A percentile compares a stretch with the other conserved stretches of the same genome.
Conservation (phyloP, 35 echinoderm and acorn worm species). For the Heliocidaris erythrogramma region DNA sequence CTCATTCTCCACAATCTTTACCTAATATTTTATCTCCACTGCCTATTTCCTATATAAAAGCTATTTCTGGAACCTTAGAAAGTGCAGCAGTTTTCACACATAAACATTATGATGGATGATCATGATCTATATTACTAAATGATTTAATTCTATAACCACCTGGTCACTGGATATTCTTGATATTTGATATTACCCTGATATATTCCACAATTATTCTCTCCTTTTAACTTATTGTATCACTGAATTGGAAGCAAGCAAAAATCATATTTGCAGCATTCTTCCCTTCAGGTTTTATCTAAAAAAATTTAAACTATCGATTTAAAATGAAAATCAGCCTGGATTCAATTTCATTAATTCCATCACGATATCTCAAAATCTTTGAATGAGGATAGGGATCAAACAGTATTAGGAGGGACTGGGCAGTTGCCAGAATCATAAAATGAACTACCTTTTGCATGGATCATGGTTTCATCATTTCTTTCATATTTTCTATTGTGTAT, state of each 20-base stretch:
- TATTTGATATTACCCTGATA: neutral
- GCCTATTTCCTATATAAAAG: neutral
- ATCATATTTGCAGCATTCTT: no score
- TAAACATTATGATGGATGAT: no score
- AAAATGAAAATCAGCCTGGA: no score
- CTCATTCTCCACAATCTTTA: neutral
- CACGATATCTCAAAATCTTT: neutral
- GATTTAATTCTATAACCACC: neutral
- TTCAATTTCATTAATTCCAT: neutral
- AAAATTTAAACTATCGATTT: no score
- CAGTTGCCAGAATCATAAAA: neutral
- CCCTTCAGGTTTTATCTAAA: no score
- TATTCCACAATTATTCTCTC: neutral
- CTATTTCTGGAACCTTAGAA: neutral
- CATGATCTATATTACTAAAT: neutral
- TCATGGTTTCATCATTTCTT: neutral
- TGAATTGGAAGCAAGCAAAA: neutral
- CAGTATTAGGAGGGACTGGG: neutral
- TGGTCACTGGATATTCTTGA: neutral
- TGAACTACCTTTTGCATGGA: neutral
- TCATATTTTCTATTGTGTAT: neutral
- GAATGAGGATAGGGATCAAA: neutral
- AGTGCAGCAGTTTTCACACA: no score
- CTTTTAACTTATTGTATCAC: neutral
- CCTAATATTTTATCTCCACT: neutral